phyloP scores from a whole-genome alignment of 2,888 invertebrate genomes.

The Bursaphelenchus okinawaensis region DNA sequence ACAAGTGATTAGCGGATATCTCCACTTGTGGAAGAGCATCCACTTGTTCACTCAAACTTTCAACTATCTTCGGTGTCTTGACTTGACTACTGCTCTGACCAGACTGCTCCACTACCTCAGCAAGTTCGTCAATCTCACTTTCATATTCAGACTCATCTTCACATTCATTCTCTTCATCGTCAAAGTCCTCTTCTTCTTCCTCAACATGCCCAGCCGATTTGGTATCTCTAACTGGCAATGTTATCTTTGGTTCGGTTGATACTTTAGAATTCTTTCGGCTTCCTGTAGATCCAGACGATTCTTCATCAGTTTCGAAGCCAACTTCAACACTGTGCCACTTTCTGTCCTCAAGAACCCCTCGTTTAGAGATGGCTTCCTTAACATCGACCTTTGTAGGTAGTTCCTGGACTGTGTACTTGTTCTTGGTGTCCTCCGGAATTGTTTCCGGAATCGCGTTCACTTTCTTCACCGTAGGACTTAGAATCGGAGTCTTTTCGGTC shows the following conservation, averaged over 20 bases:
- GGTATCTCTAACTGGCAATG: constrained; percentile 7
- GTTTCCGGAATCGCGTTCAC: neutral
- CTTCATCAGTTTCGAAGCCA: constrained; percentile 17
- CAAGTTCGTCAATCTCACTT: constrained; percentile 54
- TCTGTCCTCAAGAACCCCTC: constrained; percentile 27
- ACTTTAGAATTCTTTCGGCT: neutral
- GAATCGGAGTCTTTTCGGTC: neutral
- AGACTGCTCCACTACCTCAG: constrained; percentile 48
- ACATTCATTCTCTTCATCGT: constrained; percentile 38
- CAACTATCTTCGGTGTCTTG: constrained; percentile 34
- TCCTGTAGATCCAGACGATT: constrained; percentile 11
- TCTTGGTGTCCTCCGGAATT: neutral
- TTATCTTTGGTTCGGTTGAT: neutral
- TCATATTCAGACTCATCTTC: constrained; percentile 54
- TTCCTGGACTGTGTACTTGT: constrained; percentile 26
- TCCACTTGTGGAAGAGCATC: constrained; percentile 14
- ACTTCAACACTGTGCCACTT: constrained; percentile 50
- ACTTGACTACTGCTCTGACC: constrained; percentile 13
- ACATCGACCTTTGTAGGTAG: constrained; percentile 24
- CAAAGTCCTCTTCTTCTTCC: constrained; percentile 33
- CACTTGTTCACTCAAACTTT: constrained; percentile 16
- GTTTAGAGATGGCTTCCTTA: constrained; percentile 25
- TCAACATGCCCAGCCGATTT: constrained; percentile 18
- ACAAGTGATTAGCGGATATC: constrained; percentile 38
- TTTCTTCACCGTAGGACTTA: neutral